These are phyloP conservation scores for Murina feae DNA, from an alignment of 2,113 vertebrate genomes.

Conservation along the genomic window DNA sequence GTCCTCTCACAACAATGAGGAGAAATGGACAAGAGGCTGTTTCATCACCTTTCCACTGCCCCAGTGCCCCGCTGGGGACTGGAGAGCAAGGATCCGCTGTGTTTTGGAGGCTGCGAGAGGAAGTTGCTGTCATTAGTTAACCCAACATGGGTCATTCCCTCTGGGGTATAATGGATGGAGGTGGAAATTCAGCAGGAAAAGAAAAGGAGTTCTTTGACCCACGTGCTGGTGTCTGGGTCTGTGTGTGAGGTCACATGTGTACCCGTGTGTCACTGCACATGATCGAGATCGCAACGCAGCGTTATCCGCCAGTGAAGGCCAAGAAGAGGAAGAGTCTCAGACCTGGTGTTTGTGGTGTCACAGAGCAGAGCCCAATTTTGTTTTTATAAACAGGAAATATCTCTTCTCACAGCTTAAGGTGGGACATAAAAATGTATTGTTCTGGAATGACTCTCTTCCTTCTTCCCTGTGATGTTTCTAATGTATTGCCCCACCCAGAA, in stretches of 20 bases:
- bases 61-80: conserved; percentile 74
- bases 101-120: conserved; percentile 80
- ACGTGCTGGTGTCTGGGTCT: neutral
- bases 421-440: conserved; percentile 7
- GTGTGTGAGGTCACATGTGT: neutral
- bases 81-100: conserved; percentile 75
- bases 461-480: neutral
- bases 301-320: neutral
- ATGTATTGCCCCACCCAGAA: neutral
- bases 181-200: conserved; percentile 70
- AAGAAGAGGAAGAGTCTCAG: neutral
- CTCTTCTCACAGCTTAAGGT: conserved; percentile 34
- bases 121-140: conserved; percentile 83
- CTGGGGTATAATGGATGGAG: conserved; percentile 53
- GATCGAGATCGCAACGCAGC: neutral
- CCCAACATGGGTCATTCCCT: conserved; percentile 63
- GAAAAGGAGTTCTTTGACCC: conserved; percentile 42
- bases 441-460: neutral
- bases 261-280: neutral
- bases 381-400: conserved; percentile 55
- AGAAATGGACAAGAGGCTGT: conserved; percentile 78
- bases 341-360: neutral
- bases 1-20: conserved; percentile 81
- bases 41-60: conserved; percentile 81
- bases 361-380: neutral